Base-by-base conservation (phyloP, 2,888 invertebrate species). In the Orgyia antiqua region DNA sequence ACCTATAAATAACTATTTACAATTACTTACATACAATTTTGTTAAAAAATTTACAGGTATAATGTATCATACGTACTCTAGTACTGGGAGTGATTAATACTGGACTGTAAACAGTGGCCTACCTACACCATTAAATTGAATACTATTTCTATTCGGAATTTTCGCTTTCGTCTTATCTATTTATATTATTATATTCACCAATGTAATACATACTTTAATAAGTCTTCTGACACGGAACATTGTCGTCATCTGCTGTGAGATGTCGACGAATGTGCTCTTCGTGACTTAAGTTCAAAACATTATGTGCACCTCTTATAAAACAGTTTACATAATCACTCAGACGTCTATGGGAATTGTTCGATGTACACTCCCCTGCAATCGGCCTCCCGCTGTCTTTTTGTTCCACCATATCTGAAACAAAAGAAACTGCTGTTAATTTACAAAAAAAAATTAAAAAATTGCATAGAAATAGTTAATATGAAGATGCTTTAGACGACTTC, bases 321-420 rank as follows among this genome's bases (percentile, higher is more conserved):
- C 17, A 42, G 48, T 52, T 40, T 47, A 48, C 51, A 57, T 42
- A 40, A 36, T 33, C 29, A 46, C 42, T 46, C 40, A 35, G 33
- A 41, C 42, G 34, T 42, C 33, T 38, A 41, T 36, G 43, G 46
- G 49, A 43, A 39, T 39, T 42, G 31, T 35, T 41, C 34, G 38
- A 36, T 41, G 39, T 33, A 34, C 29, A 36, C 31, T 42, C 37
- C 58, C 60, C 61, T 59, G 62, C 62, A 33, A 32, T 45, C 51
- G 42, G 62, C 68, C 62, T 65, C 74, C 70, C 64, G 65, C 57
- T 55, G 52, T 51, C 53, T 60, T 49, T 58, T 43, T 33, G 37
- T 39, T 51, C 63, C 65, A 58, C 65, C 59, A 55, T 61, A 77
- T 77, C 82, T 83, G 63, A 13, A 66, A 76, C 78, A 80, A 82